Evolutionary conservation across 2,888 invertebrate genomes (phyloP), one percentile per base, ranked within the genome.

Genomic region (Petrolisthes manimaculis): DNA sequence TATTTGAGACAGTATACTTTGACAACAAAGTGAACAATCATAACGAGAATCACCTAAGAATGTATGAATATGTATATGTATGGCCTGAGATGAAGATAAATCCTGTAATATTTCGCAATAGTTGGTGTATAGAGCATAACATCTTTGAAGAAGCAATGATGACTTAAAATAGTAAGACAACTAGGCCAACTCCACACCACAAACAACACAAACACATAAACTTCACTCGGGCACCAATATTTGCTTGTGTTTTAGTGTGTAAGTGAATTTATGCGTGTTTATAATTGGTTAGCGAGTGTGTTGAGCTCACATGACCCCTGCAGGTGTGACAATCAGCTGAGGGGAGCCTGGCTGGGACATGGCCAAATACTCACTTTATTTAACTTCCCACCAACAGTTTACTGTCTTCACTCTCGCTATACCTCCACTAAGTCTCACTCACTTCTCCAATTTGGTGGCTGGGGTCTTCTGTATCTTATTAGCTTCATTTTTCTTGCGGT

Each of bases 281-380:
- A 74, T 6, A 14, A 24, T 74, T 24, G 74, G 0, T 18, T 2
- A 54, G 51, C n/a, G 6, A 74, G 54, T 75, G 12, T 0, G 54
- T 21, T 18, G 0, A 12, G 53, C 83, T 75, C 88, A 81, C 84
- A 84, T 69, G 71, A 78, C 84, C 56, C 54, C 24, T 14, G 8
- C 54, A 74, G 67, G 67, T 87, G 88, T 84, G 84, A 84, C 53
- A 67, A 88, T 83, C 88, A 88, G 88, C 88, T 88, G 88, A 88
- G 56, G n/a, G 55, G n/a, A 37, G 37, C 37, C 37, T 37, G 18
- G 21, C 84, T 84, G 84, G 84, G 84, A 14, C 51, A 21, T 21
- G 12, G 82, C 82, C 86, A 86, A 81, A n/a, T 71, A 14, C 6
- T n/a, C 21, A 3, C 67, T 71, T n/a, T 71, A 18, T n/a, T 21